phyloP scores from a whole-genome alignment of 2,888 invertebrate genomes.

The Theodoxus fluviatilis region DNA sequence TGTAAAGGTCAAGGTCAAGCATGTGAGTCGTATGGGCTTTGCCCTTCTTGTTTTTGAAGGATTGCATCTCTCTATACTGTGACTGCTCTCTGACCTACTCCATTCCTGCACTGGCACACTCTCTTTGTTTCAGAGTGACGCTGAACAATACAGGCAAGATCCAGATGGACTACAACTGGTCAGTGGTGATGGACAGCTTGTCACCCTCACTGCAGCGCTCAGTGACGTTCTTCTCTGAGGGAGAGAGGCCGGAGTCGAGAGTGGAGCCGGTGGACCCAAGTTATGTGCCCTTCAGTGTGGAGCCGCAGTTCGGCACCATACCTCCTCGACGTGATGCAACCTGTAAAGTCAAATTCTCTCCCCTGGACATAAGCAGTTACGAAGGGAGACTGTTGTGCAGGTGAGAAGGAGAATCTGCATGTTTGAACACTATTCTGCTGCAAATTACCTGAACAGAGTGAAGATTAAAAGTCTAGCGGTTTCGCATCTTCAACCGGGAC shows the following conservation, averaged over 20 bases:
- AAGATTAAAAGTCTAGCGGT: no score
- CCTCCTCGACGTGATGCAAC: conserved; percentile 53
- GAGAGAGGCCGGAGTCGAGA: conserved; percentile 52
- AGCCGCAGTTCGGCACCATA: conserved; percentile 61
- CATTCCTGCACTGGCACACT: no score
- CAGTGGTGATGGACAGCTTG: conserved; percentile 61
- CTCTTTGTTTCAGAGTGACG: conserved; percentile 46
- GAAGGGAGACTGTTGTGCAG: conserved; percentile 63
- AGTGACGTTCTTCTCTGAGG: conserved; percentile 57
- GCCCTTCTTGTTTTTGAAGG: not conserved
- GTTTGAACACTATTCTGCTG: no score
- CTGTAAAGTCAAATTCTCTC: conserved; percentile 61
- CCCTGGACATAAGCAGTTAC: conserved; percentile 63
- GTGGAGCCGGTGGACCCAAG: conserved; percentile 49
- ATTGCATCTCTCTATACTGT: no score
- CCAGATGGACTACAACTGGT: conserved; percentile 63
- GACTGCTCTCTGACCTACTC: no score
- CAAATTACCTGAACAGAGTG: no score
- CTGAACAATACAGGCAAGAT: conserved; percentile 60
- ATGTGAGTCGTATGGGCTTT: not conserved
- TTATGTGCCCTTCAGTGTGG: conserved; percentile 63
- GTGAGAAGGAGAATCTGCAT: no score
- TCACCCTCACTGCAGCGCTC: conserved; percentile 52
- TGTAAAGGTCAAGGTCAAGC: not conserved
- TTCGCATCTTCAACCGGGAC: no score